Percentiles rank a stretch among this genome's conserved stretches.
Evolutionary conservation across 1,140 invertebrate genomes (phyloP).

Genomic region (Colletes latitarsis): DNA sequence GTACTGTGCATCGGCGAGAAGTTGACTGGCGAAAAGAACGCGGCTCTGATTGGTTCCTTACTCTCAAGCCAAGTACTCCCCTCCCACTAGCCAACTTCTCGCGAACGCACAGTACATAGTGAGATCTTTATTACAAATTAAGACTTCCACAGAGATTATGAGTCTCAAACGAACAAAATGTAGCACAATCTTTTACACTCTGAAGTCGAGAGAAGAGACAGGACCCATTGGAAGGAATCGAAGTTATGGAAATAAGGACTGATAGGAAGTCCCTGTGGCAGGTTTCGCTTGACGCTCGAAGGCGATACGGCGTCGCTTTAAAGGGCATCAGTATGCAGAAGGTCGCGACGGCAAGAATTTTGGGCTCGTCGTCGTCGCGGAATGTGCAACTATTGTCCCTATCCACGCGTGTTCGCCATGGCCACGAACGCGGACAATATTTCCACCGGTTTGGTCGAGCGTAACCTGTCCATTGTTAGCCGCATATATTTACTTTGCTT

Average conservation of each 20-base stretch:
- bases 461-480: slow-evolving; percentile 59
- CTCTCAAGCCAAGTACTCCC: no score
- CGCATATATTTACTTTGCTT: slow-evolving; percentile 59
- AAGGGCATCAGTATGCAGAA: slow-evolving; percentile 55
- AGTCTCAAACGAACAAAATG: no score
- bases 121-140: no score
- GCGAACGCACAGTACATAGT: no score
- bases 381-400: slow-evolving; percentile 20
- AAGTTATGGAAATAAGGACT: background rate
- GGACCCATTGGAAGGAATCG: background rate
- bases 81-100: no score
- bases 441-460: slow-evolving; percentile 29
- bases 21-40: no score
- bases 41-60: no score
- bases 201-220: no score
- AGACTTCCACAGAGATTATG: no score
- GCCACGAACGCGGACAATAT: slow-evolving; percentile 13
- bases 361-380: slow-evolving; percentile 17
- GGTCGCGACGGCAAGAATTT: slow-evolving; percentile 40
- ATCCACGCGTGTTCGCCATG: no score
- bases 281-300: background rate
- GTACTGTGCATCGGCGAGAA: no score
- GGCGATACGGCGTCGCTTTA: slow-evolving; percentile 8
- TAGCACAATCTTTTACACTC: no score
- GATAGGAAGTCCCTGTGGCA: background rate